phyloP scores from a whole-genome alignment of 2,797 vertebrate species.

The Chiloscyllium punctatum region DNA sequence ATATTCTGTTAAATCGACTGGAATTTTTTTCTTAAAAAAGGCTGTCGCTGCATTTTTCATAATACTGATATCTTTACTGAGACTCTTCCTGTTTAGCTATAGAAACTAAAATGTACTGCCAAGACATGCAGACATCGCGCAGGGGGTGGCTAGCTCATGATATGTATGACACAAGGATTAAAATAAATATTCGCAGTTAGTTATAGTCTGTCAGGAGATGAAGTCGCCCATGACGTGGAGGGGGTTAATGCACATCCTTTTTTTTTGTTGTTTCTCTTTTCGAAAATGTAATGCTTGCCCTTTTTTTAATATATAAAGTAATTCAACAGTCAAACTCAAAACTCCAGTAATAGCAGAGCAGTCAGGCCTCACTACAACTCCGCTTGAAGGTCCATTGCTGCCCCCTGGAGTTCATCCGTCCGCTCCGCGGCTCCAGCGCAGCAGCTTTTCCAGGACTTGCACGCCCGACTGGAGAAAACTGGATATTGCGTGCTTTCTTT shows the following conservation, averaged over 20 bases:
- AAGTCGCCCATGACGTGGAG: slow-evolving; percentile 22
- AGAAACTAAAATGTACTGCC: slow-evolving; percentile 34
- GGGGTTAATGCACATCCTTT: background rate
- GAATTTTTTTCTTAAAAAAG: background rate
- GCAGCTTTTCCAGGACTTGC: background rate
- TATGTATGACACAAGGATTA: slow-evolving; percentile 25
- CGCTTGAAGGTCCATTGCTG: slow-evolving; percentile 23
- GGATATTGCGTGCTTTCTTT: background rate
- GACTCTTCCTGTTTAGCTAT: slow-evolving; percentile 36
- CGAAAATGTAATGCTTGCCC: background rate
- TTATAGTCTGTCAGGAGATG: background rate
- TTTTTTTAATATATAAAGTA: background rate
- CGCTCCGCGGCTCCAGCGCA: background rate
- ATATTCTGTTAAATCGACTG: slow-evolving; percentile 31
- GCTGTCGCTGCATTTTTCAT: slow-evolving; percentile 30
- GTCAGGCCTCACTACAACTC: background rate
- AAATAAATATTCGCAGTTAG: slow-evolving; percentile 1
- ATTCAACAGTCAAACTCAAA: background rate
- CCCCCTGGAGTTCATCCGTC: background rate
- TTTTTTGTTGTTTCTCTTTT: background rate
- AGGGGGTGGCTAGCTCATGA: background rate
- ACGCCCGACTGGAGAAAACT: background rate
- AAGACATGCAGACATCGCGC: slow-evolving; percentile 26
- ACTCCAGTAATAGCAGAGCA: background rate
- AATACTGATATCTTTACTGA: slow-evolving; percentile 36